Percentiles rank a stretch among this genome's conserved stretches.
Evolutionary conservation across 2,888 invertebrate species (phyloP).

Genomic region (Trisateles emortualis): DNA sequence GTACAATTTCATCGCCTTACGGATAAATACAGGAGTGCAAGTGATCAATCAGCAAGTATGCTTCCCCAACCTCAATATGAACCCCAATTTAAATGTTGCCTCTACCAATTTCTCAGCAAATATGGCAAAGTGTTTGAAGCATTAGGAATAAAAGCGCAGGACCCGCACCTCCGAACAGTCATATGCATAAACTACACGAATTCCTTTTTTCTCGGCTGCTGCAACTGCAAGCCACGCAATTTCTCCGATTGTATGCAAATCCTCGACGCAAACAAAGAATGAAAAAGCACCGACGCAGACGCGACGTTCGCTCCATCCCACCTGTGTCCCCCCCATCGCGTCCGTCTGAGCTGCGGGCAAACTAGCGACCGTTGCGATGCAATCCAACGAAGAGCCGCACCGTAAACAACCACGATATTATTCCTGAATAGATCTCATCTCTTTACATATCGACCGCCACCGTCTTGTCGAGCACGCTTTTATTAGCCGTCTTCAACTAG

Average conservation of each 20-base stretch:
- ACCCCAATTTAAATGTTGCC: neutral
- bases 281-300: constrained; percentile 80
- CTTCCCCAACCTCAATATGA: neutral
- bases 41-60: neutral
- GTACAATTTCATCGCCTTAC: no score
- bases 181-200: constrained; percentile 74
- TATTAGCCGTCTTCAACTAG: constrained; percentile 74
- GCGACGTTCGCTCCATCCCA: constrained; percentile 74
- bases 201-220: constrained; percentile 70
- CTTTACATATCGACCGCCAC: constrained; percentile 76
- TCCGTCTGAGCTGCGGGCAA: constrained; percentile 66
- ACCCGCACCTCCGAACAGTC: constrained; percentile 59
- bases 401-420: constrained; percentile 76
- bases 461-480: constrained; percentile 77
- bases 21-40: no score
- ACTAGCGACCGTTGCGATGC: constrained; percentile 63
- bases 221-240: constrained; percentile 77
- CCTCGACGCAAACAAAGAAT: constrained; percentile 82
- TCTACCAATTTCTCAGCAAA: constrained; percentile 6
- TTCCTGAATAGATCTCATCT: constrained; percentile 77
- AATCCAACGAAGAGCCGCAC: constrained; percentile 62
- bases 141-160: constrained; percentile 53
- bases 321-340: constrained; percentile 66
- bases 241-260: constrained; percentile 85
- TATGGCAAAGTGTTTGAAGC: constrained; percentile 20